phyloP scores from a whole-genome alignment of 2,113 vertebrate genomes.

The Hystrix cristata region DNA sequence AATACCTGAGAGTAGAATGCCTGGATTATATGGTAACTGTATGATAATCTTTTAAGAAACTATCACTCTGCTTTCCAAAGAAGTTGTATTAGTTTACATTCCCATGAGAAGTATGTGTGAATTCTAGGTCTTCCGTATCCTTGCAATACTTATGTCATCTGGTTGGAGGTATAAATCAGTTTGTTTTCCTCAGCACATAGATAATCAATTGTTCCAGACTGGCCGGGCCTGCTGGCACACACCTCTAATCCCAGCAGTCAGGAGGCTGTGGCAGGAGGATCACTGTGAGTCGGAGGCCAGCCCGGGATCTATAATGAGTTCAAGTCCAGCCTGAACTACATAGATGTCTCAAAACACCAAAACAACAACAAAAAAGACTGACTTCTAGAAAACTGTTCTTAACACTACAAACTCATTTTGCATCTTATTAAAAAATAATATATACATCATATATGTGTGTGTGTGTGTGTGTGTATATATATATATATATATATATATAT shows the following conservation, averaged over 20 bases:
- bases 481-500: too few species aligned
- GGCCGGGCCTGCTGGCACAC: neutral
- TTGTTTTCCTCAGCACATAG: conserved; percentile 22
- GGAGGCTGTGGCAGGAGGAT: neutral
- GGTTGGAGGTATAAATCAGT: neutral
- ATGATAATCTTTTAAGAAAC: neutral
- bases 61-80: neutral
- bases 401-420: neutral
- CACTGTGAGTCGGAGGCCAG: neutral
- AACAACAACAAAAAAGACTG: neutral
- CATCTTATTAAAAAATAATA: neutral
- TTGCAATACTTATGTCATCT: neutral
- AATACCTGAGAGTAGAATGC: neutral
- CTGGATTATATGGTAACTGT: neutral
- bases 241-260: neutral
- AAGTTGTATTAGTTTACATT: neutral
- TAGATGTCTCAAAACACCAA: neutral
- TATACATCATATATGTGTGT: too few species aligned
- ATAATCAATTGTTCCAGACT: neutral
- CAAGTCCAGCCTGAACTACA: neutral
- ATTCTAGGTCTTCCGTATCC: neutral
- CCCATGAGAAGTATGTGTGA: neutral
- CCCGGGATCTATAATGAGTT: neutral
- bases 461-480: too few species aligned
- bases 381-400: neutral